Base-by-base conservation (phyloP, 2,888 invertebrate genomes). In the Odontocerum albicorne region DNA sequence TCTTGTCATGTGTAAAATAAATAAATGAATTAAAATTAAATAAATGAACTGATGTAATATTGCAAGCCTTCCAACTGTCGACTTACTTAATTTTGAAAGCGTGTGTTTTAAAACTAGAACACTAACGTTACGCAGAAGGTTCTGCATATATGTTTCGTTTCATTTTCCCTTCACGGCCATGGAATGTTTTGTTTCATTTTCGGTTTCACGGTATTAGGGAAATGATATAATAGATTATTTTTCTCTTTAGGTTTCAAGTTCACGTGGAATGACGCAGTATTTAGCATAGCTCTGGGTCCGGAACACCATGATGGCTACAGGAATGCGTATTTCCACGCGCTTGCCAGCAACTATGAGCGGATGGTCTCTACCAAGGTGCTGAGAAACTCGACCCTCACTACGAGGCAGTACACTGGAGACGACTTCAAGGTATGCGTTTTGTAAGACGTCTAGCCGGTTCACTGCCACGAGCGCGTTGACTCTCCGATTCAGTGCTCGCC, bases 221-320 rank as follows among this genome's bases (percentile, higher is more conserved):
- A n/a, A n/a, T n/a, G n/a, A n/a, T n/a, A n/a, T n/a, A n/a, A n/a
- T n/a, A n/a, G n/a, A n/a, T n/a, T n/a, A 17, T 33, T 45, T 6
- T 38, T 15, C 15, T 15, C 13, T 62, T 3, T 64, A 76, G 87
- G 85, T 0, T 79, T 86, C 62, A 70, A 74, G 1, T 92, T 90
- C 72, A 85, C 87, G 65, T 92, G 90, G 90, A 84, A 83, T 59
- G 91, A 91, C 65, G 90, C 90, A 0, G 76, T 91, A 8, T 90
- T 91, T 69, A 89, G 90, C 54, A 68, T 87, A 1, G 83, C 85
- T 0, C 64, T 88, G 8, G 81, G 84, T 0, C 75, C 79, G 0
- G 66, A 70, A 0, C 68, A 72, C 1, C 27, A 64, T 0, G 78
- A 84, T 61, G 82, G 83, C n/a, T 82, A 75, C 64, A 79, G 84